phyloP scores from a whole-genome alignment of 2,888 invertebrate species.

The Acanthopleura granulata region DNA sequence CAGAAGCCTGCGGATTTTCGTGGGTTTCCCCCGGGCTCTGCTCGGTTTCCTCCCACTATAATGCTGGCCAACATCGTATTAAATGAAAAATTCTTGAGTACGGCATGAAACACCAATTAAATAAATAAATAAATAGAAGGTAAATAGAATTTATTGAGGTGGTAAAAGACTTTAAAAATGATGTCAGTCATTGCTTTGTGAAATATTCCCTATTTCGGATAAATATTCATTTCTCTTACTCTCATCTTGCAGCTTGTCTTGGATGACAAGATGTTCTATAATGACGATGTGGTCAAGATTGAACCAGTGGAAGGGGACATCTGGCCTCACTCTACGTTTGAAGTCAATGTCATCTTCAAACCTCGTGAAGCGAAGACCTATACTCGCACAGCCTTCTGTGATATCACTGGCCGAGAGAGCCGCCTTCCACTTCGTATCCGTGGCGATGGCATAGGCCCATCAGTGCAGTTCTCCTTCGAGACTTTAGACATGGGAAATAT shows the following conservation, averaged over 20 bases:
- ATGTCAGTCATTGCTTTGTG: too few species aligned
- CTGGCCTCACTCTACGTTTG: conserved; percentile 68
- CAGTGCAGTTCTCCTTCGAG: conserved; percentile 66
- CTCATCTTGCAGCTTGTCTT: conserved; percentile 52
- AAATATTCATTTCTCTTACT: not conserved
- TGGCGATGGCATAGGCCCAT: conserved; percentile 69
- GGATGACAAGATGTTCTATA: conserved; percentile 62
- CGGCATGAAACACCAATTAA: too few species aligned
- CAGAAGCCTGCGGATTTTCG: too few species aligned
- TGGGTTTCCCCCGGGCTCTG: too few species aligned
- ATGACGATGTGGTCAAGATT: conserved; percentile 66
- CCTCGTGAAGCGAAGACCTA: conserved; percentile 67
- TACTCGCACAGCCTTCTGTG: conserved; percentile 67
- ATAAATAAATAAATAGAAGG: too few species aligned
- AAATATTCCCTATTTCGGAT: too few species aligned
- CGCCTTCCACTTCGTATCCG: conserved; percentile 66
- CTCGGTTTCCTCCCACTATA: too few species aligned
- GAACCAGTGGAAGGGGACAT: conserved; percentile 69
- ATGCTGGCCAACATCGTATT: too few species aligned
- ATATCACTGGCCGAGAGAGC: conserved; percentile 68
- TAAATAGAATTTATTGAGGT: too few species aligned
- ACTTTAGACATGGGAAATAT: conserved; percentile 68
- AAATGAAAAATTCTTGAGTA: too few species aligned
- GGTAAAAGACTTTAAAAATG: too few species aligned
- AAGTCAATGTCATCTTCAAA: conserved; percentile 66